A percentile compares a stretch with the other conserved stretches of the same genome.
phyloP scores from a whole-genome alignment of 2,797 vertebrate species.

The Spatula versicolor region DNA sequence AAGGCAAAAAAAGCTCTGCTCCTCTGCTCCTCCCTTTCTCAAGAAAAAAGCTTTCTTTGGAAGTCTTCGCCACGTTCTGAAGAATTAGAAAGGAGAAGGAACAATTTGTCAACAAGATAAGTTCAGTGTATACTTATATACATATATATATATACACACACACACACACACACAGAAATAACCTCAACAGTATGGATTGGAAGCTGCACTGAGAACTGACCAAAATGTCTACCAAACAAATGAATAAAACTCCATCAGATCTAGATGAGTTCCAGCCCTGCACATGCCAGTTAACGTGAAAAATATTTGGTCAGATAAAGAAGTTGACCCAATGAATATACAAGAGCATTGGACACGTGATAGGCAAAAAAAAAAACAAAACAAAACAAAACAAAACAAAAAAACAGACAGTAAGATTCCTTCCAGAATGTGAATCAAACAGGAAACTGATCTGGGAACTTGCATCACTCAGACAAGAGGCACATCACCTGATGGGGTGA shows the following conservation, averaged over 20 bases:
- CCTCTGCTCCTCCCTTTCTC: background rate
- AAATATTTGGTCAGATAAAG: background rate
- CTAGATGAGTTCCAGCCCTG: background rate
- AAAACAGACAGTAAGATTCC: background rate
- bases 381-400: no score
- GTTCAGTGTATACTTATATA: no score
- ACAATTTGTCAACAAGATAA: background rate
- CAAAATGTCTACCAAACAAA: background rate
- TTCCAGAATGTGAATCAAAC: background rate
- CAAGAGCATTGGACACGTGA: background rate
- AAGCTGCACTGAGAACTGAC: background rate
- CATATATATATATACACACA: no score
- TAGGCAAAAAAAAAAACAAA: background rate
- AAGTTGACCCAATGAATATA: background rate
- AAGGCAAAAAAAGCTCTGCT: background rate
- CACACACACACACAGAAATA: background rate
- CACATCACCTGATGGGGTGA: background rate
- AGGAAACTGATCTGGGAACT: background rate
- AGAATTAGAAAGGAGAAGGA: background rate
- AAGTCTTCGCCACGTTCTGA: background rate
- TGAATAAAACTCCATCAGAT: fast-evolving
- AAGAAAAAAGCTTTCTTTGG: background rate
- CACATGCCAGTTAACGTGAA: background rate
- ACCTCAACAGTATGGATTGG: background rate
- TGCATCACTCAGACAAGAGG: background rate